Conservation (phyloP, 2,113 vertebrate species). For the Myotis yumanensis region DNA sequence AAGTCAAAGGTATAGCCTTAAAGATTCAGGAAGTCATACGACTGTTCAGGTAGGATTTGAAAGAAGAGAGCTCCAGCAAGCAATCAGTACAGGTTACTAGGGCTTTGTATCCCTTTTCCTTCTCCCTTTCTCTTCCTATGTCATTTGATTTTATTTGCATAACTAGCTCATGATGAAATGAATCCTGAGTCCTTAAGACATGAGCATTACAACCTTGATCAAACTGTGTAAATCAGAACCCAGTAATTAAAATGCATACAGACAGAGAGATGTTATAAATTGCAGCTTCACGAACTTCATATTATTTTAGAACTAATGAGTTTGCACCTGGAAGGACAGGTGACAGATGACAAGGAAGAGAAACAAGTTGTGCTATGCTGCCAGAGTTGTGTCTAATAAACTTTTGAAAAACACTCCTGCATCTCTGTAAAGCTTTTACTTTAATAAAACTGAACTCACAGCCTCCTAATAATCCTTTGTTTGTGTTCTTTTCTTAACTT, state of each 20-base stretch:
- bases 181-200: neutral
- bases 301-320: neutral
- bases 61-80: neutral
- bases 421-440: neutral
- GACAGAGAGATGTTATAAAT: neutral
- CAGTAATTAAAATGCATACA: constrained; percentile 40
- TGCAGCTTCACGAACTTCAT: neutral
- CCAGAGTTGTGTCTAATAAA: neutral
- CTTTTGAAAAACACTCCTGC: neutral
- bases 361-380: neutral
- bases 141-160: constrained; percentile 42
- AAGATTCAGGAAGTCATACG: neutral
- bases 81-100: neutral
- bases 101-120: neutral
- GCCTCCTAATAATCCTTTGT: neutral
- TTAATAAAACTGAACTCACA: neutral
- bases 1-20: neutral
- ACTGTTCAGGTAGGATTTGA: neutral
- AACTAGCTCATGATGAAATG: constrained; percentile 59
- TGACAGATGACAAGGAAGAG: constrained; percentile 48
- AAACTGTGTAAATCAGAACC: neutral
- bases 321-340: constrained; percentile 33
- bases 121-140: neutral
- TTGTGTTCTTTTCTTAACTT: neutral
- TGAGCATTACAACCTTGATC: constrained; percentile 20